These are phyloP conservation scores for Tolypeutes matacus DNA, from an alignment of 2,797 vertebrate species.

Conservation along the genomic window DNA sequence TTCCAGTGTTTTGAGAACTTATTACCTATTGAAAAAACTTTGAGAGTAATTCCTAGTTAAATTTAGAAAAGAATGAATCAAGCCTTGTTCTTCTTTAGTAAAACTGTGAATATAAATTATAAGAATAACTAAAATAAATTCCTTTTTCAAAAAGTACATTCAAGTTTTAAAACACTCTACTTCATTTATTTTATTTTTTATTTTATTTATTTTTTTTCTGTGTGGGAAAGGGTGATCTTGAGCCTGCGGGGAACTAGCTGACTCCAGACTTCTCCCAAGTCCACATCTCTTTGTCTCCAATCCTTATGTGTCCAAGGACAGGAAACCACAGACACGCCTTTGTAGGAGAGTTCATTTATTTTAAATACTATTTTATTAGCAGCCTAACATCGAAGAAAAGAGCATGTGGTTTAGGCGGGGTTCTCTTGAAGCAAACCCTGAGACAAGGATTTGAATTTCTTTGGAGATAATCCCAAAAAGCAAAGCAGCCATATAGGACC, in stretches of 20 bases:
- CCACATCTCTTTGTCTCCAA: too few species aligned
- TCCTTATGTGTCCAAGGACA: too few species aligned
- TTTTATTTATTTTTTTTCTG: too few species aligned
- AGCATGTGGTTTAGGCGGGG: background rate
- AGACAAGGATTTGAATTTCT: background rate
- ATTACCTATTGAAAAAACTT: background rate
- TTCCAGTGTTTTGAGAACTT: background rate
- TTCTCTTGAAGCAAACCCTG: background rate
- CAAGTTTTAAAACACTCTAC: conserved; percentile 5
- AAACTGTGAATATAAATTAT: background rate
- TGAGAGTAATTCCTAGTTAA: conserved; percentile 43
- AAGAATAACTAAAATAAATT: conserved; percentile 35
- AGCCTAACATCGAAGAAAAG: background rate
- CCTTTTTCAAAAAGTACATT: conserved; percentile 28
- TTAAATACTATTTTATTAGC: background rate
- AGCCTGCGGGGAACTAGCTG: too few species aligned
- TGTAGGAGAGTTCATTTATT: background rate
- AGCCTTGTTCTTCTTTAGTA: background rate
- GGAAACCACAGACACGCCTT: too few species aligned
- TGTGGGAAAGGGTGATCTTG: too few species aligned
- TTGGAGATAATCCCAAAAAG: background rate
- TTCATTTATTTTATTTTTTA: background rate
- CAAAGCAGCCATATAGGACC: background rate
- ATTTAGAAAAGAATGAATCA: conserved; percentile 50
- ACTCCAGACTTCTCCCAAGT: too few species aligned